A percentile compares a stretch with the other conserved stretches of the same genome.
phyloP scores from a whole-genome alignment of 2,797 vertebrate species.

The Pseudotriccus pelzelni region DNA sequence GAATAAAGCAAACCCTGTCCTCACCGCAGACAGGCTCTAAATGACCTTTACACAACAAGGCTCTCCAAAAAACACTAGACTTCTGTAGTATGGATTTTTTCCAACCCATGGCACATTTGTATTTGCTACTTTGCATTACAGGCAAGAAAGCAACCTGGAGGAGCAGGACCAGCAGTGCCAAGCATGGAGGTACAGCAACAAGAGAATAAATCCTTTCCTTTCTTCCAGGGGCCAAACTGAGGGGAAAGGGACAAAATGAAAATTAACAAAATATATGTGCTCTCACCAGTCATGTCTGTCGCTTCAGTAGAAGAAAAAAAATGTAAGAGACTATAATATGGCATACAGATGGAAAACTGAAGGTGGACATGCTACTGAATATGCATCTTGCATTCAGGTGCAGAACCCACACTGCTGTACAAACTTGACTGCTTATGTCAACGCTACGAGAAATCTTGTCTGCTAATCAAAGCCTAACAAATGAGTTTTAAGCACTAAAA shows the following conservation, averaged over 20 bases:
- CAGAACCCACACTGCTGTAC: not conserved
- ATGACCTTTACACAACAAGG: not conserved
- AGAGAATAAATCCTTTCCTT: not conserved
- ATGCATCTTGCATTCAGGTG: not conserved
- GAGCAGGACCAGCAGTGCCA: fast-evolving
- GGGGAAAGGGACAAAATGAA: not conserved
- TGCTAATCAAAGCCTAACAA: conserved; percentile 26
- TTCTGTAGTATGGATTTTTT: not conserved
- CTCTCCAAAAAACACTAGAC: not conserved
- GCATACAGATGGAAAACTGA: not conserved
- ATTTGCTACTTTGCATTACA: not conserved
- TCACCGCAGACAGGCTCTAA: not conserved
- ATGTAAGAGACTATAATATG: not conserved
- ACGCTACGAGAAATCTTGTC: not conserved
- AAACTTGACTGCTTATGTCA: not conserved
- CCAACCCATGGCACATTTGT: not conserved
- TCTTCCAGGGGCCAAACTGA: not conserved
- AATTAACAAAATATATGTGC: not conserved
- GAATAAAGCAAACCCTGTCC: not conserved
- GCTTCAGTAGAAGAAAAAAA: not conserved
- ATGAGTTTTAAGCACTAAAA: conserved; percentile 28
- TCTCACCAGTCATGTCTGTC: not conserved
- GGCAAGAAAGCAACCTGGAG: not conserved
- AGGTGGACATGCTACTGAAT: not conserved
- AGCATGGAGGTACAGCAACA: not conserved